A percentile compares a stretch with the other conserved stretches of the same genome.
Conservation (phyloP, 2,113 vertebrate species). For the rabbit (Oryctolagus cuniculus) region mOryCun1.1 NC_091433.1:61133501-61134000, state of each 20-base stretch:
- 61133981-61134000: conserved; percentile 74
- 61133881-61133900: conserved; percentile 81
- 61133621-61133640: background rate
- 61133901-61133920: conserved; percentile 76
- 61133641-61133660: background rate
- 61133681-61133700: background rate
- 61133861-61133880: conserved; percentile 80
- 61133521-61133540: background rate
- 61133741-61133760: conserved; percentile 69
- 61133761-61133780: conserved; percentile 76
- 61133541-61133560: background rate
- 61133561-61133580: background rate
- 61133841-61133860: conserved; percentile 80
- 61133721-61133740: conserved; percentile 35
- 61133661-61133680: background rate
- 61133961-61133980: conserved; percentile 76
- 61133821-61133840: conserved; percentile 79
- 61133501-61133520: background rate
- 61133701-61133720: conserved; percentile 36
- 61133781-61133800: conserved; percentile 74
- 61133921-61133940: conserved; percentile 79
- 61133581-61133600: background rate
- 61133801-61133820: conserved; percentile 72
- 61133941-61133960: conserved; percentile 77
- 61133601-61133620: background rate